These are phyloP conservation scores for Troides aeacus DNA, from an alignment of 2,888 invertebrate species.

Conservation along the genomic window DNA sequence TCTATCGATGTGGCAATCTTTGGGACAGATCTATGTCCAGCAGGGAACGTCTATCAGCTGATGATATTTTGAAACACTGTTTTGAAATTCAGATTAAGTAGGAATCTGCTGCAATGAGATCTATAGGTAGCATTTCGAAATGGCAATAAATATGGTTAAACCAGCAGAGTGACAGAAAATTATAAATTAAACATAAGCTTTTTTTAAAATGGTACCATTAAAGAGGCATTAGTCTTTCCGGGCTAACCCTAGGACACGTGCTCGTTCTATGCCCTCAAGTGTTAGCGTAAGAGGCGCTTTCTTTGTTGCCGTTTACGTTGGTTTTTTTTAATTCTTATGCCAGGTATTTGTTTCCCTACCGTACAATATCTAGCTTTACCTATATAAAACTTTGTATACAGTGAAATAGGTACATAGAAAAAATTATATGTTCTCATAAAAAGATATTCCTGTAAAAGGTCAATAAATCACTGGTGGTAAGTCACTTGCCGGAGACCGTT, in stretches of 20 bases:
- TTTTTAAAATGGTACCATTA: constrained; percentile 25
- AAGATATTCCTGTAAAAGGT: background rate
- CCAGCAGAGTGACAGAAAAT: constrained; percentile 9
- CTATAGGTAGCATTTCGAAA: constrained; percentile 5
- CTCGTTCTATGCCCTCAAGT: constrained; percentile 20
- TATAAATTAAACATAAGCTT: constrained; percentile 15
- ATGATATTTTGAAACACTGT: too few species aligned
- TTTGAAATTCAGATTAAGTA: background rate
- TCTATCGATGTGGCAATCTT: too few species aligned
- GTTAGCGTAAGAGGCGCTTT: constrained; percentile 21
- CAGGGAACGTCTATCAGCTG: too few species aligned
- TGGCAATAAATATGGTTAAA: constrained; percentile 16
- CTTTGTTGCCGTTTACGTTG: constrained; percentile 20
- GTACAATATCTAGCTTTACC: background rate
- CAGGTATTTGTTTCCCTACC: background rate
- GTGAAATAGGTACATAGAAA: too few species aligned
- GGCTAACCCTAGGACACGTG: constrained; percentile 21
- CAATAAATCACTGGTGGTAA: too few species aligned
- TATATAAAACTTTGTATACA: background rate
- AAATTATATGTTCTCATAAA: too few species aligned
- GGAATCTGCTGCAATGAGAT: background rate
- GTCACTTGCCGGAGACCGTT: too few species aligned
- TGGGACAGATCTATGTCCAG: too few species aligned
- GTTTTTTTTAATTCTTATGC: constrained; percentile 17
- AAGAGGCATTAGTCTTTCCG: constrained; percentile 26